Conservation (phyloP, 2,113 vertebrate species). For the Polyodon spathula region DNA sequence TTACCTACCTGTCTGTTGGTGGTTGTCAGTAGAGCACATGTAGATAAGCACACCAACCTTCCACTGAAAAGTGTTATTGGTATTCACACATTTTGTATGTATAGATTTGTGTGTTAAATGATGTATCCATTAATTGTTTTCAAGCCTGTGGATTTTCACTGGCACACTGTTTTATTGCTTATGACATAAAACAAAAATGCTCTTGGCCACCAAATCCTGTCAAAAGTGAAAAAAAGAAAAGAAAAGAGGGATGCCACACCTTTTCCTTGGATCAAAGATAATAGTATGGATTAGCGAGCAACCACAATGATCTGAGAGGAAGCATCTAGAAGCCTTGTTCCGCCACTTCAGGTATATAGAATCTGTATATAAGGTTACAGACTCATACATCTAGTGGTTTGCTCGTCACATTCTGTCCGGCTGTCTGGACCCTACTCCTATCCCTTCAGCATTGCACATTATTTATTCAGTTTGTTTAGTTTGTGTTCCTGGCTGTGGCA, state of each 20-base stretch:
- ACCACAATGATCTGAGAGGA: background rate
- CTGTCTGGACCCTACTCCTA: conserved; percentile 34
- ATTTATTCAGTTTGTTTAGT: conserved; percentile 90
- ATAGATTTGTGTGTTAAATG: too few species aligned
- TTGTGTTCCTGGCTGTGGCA: conserved; percentile 76
- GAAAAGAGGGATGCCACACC: background rate
- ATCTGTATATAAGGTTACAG: conserved; percentile 31
- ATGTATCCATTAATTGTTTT: too few species aligned
- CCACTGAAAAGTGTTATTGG: too few species aligned
- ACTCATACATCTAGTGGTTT: conserved; percentile 42
- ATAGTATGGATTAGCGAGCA: background rate
- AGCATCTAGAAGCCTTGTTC: background rate
- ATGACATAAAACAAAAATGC: too few species aligned
- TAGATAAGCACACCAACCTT: too few species aligned
- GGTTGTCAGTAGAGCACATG: too few species aligned
- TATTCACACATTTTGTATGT: too few species aligned
- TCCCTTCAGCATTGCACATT: conserved; percentile 56
- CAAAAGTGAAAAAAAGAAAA: conserved; percentile 3
- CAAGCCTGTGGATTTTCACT: too few species aligned
- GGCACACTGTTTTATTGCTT: too few species aligned
- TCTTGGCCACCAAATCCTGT: too few species aligned
- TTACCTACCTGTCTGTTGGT: too few species aligned
- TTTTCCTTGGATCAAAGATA: background rate
- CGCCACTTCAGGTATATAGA: conserved; percentile 15
- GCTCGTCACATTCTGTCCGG: conserved; percentile 42